Conservation (phyloP, 2,113 vertebrate genomes). For the Sceloporus tristichus region DNA sequence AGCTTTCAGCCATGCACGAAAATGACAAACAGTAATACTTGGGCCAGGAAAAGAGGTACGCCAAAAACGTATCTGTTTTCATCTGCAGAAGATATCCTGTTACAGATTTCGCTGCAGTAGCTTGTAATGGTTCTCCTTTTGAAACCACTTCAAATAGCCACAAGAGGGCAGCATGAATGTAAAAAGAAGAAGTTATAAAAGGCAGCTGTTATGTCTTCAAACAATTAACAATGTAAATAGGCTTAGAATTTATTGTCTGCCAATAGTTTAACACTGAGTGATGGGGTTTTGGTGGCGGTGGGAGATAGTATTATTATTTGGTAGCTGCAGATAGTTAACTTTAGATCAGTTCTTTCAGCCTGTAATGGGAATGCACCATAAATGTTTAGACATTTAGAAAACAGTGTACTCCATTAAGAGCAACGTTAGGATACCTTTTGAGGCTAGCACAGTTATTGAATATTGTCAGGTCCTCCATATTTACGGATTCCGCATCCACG, state of each 20-base stretch:
- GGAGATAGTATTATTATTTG: background rate
- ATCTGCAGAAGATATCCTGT: background rate
- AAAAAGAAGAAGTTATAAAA: constrained; percentile 11
- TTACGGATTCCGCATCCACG: too few species aligned
- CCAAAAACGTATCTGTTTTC: background rate
- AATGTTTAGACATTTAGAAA: background rate
- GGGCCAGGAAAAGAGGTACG: background rate
- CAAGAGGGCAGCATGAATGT: constrained; percentile 46
- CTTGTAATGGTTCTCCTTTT: background rate
- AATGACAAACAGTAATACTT: background rate
- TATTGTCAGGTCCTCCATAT: too few species aligned
- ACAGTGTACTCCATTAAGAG: background rate
- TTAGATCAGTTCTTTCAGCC: background rate
- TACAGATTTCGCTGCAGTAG: background rate
- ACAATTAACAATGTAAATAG: background rate
- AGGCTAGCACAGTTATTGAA: background rate
- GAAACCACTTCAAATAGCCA: background rate
- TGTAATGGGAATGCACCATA: background rate
- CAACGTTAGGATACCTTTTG: background rate
- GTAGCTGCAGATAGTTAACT: background rate
- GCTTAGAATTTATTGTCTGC: background rate
- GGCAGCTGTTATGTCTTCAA: background rate
- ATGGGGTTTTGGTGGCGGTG: too few species aligned
- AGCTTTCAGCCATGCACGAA: background rate
- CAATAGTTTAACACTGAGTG: background rate